Evolutionary conservation across 2,797 vertebrate genomes (phyloP), one percentile per base, ranked within the genome.

Genomic region (Rhodeus uyekii): DNA sequence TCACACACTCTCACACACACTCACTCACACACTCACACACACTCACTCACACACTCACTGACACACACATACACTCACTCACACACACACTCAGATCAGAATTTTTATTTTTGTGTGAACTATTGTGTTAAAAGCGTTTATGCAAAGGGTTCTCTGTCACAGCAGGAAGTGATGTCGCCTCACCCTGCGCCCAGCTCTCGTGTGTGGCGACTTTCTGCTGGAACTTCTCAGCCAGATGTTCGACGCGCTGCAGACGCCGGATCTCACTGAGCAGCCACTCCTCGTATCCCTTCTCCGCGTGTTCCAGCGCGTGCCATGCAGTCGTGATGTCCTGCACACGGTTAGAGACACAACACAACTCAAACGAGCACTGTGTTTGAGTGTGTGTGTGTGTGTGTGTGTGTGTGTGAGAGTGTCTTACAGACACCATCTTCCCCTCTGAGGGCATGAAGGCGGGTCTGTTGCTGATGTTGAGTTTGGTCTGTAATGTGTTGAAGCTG

Each of bases 341-440:
- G 55, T 16, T 24, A 60, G 24, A 27, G n/a, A n/a, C n/a, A n/a
- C n/a, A n/a, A n/a, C n/a, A n/a, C n/a, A n/a, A n/a, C n/a, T n/a
- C n/a, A n/a, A n/a, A n/a, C n/a, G n/a, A n/a, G n/a, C n/a, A n/a
- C n/a, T n/a, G 42, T 44, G 13, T 44, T 4, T 44, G 42, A 9
- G 13, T 46, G 4, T 5, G 19, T 60, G n/a, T 27, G 39, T 60
- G 22, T 27, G 34, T 39, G 32, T 29, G 38, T 22, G 34, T 36
- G 67, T 36, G 29, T 34, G 68, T 27, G 27, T 14, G 69, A 22
- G 42, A 5, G 5, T 5, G 1, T 75, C 95, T 94, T 89, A 96
- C 96, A 84, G 96, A 96, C 90, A 96, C 96, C 95, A 96, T 95
- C 91, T 96, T 96, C 69, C 96, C 96, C 90, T 96, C 96, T 0